Evolutionary conservation across 2,888 invertebrate species (phyloP), one percentile per base, ranked within the genome.

Genomic region (Ischnura elegans): DNA sequence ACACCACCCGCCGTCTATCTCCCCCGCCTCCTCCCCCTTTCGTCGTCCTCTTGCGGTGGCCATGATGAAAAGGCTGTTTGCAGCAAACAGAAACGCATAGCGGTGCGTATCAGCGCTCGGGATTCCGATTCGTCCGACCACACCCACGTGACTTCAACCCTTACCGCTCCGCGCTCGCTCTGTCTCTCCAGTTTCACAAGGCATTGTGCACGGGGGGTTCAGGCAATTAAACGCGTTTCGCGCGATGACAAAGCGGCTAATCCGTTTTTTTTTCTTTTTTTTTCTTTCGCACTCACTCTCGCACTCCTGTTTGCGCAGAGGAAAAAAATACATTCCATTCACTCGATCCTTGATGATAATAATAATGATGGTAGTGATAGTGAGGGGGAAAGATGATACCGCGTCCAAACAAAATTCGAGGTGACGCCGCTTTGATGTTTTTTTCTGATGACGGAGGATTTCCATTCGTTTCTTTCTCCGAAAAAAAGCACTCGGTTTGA

Each of bases 31-130:
- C n/a, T n/a, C n/a, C n/a, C n/a, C n/a, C n/a, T n/a, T n/a, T 21
- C 13, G 25, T 21, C 25, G 21, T 36, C 76, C 76, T 21, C 13
- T 0, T 76, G 76, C 36, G 76, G 76, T 76, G 29, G 76, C 76
- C 76, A 76, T 76, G 76, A 76, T 76, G 76, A 76, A 76, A 76
- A 76, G 76, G 29, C 76, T 76, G 76, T 76, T 76, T 76, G 76
- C 36, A 76, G 76, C 76, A 76, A 76, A 76, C 36, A 76, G 76
- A 36, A 76, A 76, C 76, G 76, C 76, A 76, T 76, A 29, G 29
- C 76, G 36, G 76, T 36, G 36, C 36, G 61, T 36, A 76, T 76
- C 76, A 36, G 8, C 36, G 36, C 61, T n/a, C 4, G 61, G n/a
- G 3, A 61, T n/a, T 61, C 76, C 76, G 76, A 76, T 76, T 76